Evolutionary conservation across 2,888 invertebrate genomes (phyloP), one percentile per base, ranked within the genome.

Genomic region (Aricia artaxerxes): DNA sequence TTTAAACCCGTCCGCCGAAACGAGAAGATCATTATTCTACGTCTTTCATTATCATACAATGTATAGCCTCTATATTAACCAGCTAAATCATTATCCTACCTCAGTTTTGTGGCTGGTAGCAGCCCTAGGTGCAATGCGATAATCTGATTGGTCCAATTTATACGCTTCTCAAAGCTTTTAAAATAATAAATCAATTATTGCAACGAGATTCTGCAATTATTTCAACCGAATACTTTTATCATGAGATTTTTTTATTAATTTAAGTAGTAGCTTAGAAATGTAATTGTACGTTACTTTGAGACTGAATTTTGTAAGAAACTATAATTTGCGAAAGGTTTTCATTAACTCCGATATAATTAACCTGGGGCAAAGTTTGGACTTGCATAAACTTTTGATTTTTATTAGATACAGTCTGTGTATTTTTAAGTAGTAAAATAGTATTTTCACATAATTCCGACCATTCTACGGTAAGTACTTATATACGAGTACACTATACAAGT

Each of bases 121-220:
- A 38, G 69, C 69, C 69, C 69, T 69, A 4, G 35, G 61, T 79
- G 79, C 75, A 79, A 60, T 57, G 77, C 53, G 38, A 77, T 81
- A 80, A 81, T 80, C 79, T 78, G 80, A 82, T 81, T 81, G 78
- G 73, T 79, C 80, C 80, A 81, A 79, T 78, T 80, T 79, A 82
- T 79, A 61, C 79, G 75, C 44, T 79, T 79, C 79, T n/a, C 31
- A 73, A 61, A 61, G 75, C 61, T 75, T 78, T 79, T 35, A 73
- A 61, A 75, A 79, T 79, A 79, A 73, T 60, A 75, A 57, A 61
- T 49, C 44, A 64, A 75, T 78, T 79, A 79, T 61, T 79, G 49
- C 79, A 76, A 76, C 76, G 49, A 53, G 49, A 53, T 16, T 76
- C 24, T 61, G 24, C 78, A 40, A 78, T 49, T 64, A 61, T 49